A percentile compares a stretch with the other conserved stretches of the same genome.
Conservation (phyloP, 2,113 vertebrate species). For the Ramphastos sulfuratus region DNA sequence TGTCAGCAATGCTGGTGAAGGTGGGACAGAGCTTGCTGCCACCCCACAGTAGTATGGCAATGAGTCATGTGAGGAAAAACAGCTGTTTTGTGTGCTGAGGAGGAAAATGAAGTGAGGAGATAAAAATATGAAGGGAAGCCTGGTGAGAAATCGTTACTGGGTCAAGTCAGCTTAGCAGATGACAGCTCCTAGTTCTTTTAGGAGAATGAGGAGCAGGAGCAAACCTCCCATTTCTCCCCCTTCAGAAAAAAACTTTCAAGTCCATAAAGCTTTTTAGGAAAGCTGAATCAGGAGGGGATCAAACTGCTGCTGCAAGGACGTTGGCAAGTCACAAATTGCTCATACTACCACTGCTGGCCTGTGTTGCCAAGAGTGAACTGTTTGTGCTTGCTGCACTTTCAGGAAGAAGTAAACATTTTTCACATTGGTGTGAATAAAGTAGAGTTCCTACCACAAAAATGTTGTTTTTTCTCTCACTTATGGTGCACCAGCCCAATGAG, state of each 20-base stretch:
- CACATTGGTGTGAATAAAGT: neutral
- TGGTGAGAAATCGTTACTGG: neutral
- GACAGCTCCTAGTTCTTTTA: neutral
- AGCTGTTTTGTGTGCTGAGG: neutral
- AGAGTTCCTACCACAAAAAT: neutral
- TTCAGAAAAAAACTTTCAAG: neutral
- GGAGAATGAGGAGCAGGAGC: fast-evolving
- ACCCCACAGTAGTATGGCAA: fast-evolving
- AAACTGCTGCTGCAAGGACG: neutral
- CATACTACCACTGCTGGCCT: fast-evolving
- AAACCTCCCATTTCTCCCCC: neutral
- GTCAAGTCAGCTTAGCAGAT: neutral
- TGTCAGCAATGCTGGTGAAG: neutral
- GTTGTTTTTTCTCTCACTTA: neutral
- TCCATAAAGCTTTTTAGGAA: neutral
- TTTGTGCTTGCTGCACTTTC: neutral
- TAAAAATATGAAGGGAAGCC: neutral
- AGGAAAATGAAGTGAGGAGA: neutral
- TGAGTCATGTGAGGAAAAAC: neutral
- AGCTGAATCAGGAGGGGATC: fast-evolving
- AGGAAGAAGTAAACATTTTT: neutral
- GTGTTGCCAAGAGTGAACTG: neutral
- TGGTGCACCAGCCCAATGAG: neutral
- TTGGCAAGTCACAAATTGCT: neutral
- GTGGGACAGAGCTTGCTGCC: fast-evolving